Evolutionary conservation across 1,140 invertebrate genomes (phyloP).

Genomic region (Drosophila trapezifrons): DNA sequence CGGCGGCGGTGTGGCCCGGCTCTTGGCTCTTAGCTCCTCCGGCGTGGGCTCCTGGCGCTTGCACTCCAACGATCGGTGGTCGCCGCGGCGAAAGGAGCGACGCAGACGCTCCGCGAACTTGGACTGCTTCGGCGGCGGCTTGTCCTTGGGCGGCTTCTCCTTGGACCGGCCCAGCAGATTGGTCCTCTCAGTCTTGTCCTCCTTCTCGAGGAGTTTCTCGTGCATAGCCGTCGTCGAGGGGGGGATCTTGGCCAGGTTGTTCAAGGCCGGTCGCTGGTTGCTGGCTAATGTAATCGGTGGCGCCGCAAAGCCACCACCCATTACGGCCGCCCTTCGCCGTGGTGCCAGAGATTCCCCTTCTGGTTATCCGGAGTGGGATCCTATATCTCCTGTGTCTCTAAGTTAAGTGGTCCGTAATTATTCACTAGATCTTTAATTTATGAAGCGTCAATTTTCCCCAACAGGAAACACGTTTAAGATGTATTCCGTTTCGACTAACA

Average conservation of each 20-base stretch:
- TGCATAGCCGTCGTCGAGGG: slow-evolving; percentile 63
- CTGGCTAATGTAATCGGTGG: slow-evolving; percentile 70
- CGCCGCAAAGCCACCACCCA: slow-evolving; percentile 81
- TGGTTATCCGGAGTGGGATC: neutral
- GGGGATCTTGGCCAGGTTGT: slow-evolving; percentile 12
- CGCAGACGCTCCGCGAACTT: slow-evolving; percentile 74
- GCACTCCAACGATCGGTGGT: slow-evolving; percentile 74
- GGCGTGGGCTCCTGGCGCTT: slow-evolving; percentile 55
- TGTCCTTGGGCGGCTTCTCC: slow-evolving; percentile 62
- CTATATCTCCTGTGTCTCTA: neutral
- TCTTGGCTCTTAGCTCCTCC: slow-evolving; percentile 48
- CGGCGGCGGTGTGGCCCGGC: slow-evolving; percentile 41
- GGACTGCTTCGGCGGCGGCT: slow-evolving; percentile 65
- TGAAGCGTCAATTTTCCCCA: slow-evolving; percentile 65
- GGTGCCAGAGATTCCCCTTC: slow-evolving; percentile 14
- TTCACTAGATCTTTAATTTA: slow-evolving; percentile 59
- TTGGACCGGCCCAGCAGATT: slow-evolving; percentile 64
- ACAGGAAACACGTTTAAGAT: slow-evolving; percentile 37
- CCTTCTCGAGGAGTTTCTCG: slow-evolving; percentile 78
- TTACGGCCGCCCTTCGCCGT: slow-evolving; percentile 62
- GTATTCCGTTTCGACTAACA: slow-evolving; percentile 29
- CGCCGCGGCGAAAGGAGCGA: slow-evolving; percentile 73
- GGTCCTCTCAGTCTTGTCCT: slow-evolving; percentile 75
- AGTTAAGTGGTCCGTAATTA: slow-evolving; percentile 33
- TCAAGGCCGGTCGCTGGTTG: slow-evolving; percentile 36